These are phyloP conservation scores for Nymphalis io DNA, from an alignment of 1,140 invertebrate species.

Conservation along the genomic window DNA sequence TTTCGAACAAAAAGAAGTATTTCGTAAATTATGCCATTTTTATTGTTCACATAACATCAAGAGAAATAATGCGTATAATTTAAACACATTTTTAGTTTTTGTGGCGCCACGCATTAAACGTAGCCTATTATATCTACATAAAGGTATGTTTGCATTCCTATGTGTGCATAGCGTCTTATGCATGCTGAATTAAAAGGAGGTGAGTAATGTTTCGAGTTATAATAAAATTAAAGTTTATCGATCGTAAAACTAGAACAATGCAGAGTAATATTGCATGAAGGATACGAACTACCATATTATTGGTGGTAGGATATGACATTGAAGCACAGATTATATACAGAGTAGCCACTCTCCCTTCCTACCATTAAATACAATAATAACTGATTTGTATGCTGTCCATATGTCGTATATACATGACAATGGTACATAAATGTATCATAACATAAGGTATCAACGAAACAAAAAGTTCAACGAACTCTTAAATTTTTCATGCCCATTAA, in stretches of 20 bases:
- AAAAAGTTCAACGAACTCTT: conserved; percentile 3
- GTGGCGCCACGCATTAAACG: conserved; percentile 4
- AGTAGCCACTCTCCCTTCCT: too few relatives aligned
- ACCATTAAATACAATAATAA: too few relatives aligned
- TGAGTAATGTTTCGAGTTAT: conserved; percentile 4
- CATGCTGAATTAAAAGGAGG: background rate
- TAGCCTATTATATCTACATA: background rate
- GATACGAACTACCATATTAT: background rate
- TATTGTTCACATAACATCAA: background rate
- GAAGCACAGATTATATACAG: too few relatives aligned
- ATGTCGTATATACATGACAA: too few relatives aligned
- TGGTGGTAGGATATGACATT: background rate
- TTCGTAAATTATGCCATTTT: background rate
- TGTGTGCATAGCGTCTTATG: background rate
- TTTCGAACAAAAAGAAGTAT: background rate
- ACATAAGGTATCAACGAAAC: conserved; percentile 12
- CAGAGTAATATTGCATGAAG: background rate
- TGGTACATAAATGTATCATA: background rate
- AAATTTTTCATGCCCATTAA: conserved; percentile 37
- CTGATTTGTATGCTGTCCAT: too few relatives aligned
- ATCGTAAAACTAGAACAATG: background rate
- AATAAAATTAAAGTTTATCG: conserved; percentile 1
- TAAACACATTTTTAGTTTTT: conserved; percentile 6
- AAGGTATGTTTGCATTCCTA: background rate
- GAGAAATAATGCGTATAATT: background rate